Base-by-base conservation (phyloP, 1,140 invertebrate genomes). In the Drosophila kohkoa region DNA sequence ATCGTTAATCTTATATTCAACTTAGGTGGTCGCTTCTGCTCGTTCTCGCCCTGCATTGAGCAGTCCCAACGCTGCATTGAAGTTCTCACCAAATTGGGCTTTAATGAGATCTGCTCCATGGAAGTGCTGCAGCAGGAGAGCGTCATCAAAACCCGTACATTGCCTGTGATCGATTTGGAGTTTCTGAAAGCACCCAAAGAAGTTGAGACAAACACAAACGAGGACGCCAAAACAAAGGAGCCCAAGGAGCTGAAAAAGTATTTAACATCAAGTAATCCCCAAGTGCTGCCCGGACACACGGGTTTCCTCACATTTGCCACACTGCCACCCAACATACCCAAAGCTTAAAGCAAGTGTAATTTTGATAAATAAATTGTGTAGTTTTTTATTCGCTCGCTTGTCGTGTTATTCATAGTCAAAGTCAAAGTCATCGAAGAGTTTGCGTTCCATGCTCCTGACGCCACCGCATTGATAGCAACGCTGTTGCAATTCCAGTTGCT, bases 41-140 rank as follows among this genome's bases (percentile, higher is more conserved):
- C 98, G 0, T 99, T 99, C 93, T 99, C 98, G 2, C 99, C 99
- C 0, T 99, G 99, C 92, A 99, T 99, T 76, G 98, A 99, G 93
- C 99, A 99, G 95, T 98, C 99, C 1, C 98, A 99, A 93, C 95
- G 96, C 78, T 98, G 97, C 4, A 97, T 96, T 93, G 83, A 94
- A 52, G 95, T 94, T 55, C 93, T 99, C 38, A 91, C 93, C 52
- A 93, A 95, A 52, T 89, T 94, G 45, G 96, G 96, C 6, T 99
- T 99, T 89, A 94, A 96, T 55, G 97, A 98, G 78, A 94, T 99
- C 32, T 94, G 95, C 75, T 99, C 98, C 1, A 94, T 97, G 90
- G 98, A 99, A 93, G 96, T 98, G 91, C 93, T 99, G 52, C 96
- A 98, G 91, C 95, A 95, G 51, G 96, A 98, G 86, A 94, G 96